These are phyloP conservation scores for Cephus pygmeus DNA, from an alignment of 2,888 invertebrate genomes.

Conservation along the genomic window DNA sequence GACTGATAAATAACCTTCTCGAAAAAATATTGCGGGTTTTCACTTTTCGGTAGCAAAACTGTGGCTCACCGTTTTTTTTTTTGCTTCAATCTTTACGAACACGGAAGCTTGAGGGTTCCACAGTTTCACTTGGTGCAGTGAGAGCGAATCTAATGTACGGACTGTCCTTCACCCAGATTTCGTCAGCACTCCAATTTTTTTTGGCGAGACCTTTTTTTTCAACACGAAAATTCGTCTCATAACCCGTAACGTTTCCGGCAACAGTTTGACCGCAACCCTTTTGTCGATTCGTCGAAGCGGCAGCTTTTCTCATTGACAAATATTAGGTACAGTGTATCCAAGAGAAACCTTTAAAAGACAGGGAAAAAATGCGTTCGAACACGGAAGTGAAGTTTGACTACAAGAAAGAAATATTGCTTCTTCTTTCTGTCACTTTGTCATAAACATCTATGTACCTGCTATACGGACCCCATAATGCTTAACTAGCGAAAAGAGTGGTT, in stretches of 20 bases:
- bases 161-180: constrained; percentile 38
- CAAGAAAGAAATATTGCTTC: too few relatives aligned
- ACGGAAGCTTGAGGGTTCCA: not conserved
- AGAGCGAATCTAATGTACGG: not conserved
- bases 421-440: too few relatives aligned
- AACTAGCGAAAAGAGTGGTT: too few relatives aligned
- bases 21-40: constrained; percentile 25
- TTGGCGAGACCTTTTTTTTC: constrained; percentile 2
- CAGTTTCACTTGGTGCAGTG: not conserved
- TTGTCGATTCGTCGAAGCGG: constrained; percentile 14
- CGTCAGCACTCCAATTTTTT: constrained; percentile 16
- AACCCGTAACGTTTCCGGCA: constrained; percentile 44
- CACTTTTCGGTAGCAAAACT: constrained; percentile 31
- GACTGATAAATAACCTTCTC: too few relatives aligned
- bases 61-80: not conserved
- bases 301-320: not conserved
- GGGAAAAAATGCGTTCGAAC: constrained; percentile 27
- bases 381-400: constrained; percentile 22
- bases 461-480: too few relatives aligned
- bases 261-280: constrained; percentile 53
- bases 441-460: too few relatives aligned
- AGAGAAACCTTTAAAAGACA: constrained; percentile 4
- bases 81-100: not conserved
- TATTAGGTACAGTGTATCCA: not conserved
- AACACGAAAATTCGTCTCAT: not conserved